phyloP scores from a whole-genome alignment of 2,888 invertebrate species.

The Scelioninae gen. 2 region DNA sequence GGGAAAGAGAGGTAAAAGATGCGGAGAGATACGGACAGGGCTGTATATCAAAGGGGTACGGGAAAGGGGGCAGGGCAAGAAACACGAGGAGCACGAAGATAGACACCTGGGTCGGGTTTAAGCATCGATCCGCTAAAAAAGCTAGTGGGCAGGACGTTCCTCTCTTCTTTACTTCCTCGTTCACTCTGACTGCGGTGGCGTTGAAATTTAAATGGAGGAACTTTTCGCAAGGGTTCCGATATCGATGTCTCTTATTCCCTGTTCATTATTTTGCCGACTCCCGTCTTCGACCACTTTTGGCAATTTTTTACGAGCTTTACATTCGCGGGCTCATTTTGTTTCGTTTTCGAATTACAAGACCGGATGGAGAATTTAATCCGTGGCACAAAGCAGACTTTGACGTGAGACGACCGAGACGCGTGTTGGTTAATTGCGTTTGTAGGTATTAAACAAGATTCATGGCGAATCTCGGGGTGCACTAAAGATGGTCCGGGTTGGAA shows the following conservation, averaged over 20 bases:
- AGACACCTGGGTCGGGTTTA: constrained; percentile 30
- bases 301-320: neutral
- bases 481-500: constrained; percentile 4
- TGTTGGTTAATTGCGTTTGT: constrained; percentile 34
- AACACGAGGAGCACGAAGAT: neutral
- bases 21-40: neutral
- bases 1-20: constrained; percentile 26
- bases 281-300: neutral
- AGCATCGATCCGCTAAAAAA: constrained; percentile 46
- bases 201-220: constrained; percentile 41
- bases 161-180: constrained; percentile 11
- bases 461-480: constrained; percentile 5
- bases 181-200: neutral
- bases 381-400: constrained; percentile 27
- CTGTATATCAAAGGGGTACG: neutral
- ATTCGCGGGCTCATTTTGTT: too few relatives aligned
- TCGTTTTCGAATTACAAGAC: neutral
- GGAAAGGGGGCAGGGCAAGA: neutral
- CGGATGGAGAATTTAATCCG: constrained; percentile 20
- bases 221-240: constrained; percentile 11
- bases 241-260: constrained; percentile 18
- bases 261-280: too few relatives aligned
- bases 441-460: constrained; percentile 27
- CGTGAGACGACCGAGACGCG: constrained; percentile 10
- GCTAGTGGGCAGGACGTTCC: constrained; percentile 43